Evolutionary conservation across 2,888 invertebrate genomes (phyloP).

Genomic region (Orthonychiurus folsomi): DNA sequence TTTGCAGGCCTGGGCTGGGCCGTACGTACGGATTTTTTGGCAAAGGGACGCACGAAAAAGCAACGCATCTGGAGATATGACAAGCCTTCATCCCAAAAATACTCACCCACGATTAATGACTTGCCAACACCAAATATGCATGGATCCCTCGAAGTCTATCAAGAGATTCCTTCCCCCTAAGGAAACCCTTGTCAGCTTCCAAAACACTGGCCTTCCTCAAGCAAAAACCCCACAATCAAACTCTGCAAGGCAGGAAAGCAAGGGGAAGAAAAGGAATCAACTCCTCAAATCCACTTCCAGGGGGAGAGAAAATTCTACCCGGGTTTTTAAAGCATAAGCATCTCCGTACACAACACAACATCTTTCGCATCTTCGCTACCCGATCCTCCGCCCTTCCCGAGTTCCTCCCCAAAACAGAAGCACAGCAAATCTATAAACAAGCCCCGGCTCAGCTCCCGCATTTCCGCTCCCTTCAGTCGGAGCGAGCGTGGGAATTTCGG

Average conservation of each 20-base stretch:
- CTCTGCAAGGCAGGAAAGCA: not conserved
- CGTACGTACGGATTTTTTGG: no score
- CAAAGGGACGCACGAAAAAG: slow-evolving; percentile 34
- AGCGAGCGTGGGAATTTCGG: no score
- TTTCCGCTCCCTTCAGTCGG: not conserved
- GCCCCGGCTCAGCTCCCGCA: not conserved
- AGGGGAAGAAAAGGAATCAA: not conserved
- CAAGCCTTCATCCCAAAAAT: slow-evolving; percentile 41
- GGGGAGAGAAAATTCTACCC: slow-evolving; percentile 1
- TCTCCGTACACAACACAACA: not conserved
- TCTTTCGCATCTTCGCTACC: no score
- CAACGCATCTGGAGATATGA: slow-evolving; percentile 42
- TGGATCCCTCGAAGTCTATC: slow-evolving; percentile 35
- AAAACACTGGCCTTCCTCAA: not conserved
- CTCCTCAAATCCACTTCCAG: not conserved
- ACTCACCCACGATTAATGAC: slow-evolving; percentile 41
- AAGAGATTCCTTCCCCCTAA: slow-evolving; percentile 15
- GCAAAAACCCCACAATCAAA: no score
- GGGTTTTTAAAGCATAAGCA: not conserved
- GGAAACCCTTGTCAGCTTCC: not conserved
- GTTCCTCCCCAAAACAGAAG: no score
- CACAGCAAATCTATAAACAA: no score
- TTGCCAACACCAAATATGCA: slow-evolving; percentile 41
- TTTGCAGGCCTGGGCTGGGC: no score
- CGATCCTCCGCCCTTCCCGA: no score